Percentiles rank a stretch among this genome's conserved stretches.
Conservation (phyloP, 2,888 invertebrate species). For the Oligia latruncula region DNA sequence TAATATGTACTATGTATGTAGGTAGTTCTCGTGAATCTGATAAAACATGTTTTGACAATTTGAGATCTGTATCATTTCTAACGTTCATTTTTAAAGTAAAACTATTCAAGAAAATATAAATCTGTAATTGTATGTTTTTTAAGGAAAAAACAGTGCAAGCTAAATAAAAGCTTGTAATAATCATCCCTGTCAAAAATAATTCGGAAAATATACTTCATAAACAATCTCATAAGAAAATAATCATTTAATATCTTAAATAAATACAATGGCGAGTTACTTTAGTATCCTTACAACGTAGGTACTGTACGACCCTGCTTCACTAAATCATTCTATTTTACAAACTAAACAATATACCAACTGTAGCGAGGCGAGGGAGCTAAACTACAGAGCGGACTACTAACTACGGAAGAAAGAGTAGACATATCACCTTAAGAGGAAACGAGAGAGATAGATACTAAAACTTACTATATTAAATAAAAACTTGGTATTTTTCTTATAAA, state of each 20-base stretch:
- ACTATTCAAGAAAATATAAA: constrained; percentile 43
- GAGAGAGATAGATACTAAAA: neutral
- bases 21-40: neutral
- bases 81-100: constrained; percentile 35
- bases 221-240: constrained; percentile 50
- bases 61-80: constrained; percentile 39
- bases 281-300: constrained; percentile 3
- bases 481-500: neutral
- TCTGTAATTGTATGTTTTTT: neutral
- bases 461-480: neutral
- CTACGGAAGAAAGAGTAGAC: neutral
- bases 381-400: constrained; percentile 25
- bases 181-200: constrained; percentile 49
- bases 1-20: constrained; percentile 19
- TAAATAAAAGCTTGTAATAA: neutral
- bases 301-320: constrained; percentile 47
- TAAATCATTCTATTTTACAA: constrained; percentile 9
- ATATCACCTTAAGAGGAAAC: neutral
- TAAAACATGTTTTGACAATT: constrained; percentile 13
- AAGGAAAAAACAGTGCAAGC: neutral
- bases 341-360: neutral
- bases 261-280: constrained; percentile 22
- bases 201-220: constrained; percentile 39
- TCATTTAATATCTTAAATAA: constrained; percentile 1
- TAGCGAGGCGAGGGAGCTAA: constrained; percentile 10